Percentiles rank a stretch among this genome's conserved stretches.
These are phyloP conservation scores for Sarcophaga bullata DNA, from an alignment of 1,140 invertebrate species.

Conservation along the genomic window DNA sequence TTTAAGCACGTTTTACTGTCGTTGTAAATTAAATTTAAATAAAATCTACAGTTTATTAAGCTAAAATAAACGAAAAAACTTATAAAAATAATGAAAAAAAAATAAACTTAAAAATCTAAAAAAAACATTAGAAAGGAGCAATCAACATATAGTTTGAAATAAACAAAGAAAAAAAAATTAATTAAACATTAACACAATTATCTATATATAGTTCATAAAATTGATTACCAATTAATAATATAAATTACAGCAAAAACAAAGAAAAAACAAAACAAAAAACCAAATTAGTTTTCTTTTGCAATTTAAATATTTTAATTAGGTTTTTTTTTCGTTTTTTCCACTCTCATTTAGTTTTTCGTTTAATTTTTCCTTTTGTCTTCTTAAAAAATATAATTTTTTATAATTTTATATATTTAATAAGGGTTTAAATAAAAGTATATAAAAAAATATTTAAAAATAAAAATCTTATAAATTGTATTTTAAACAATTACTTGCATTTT, in stretches of 20 bases:
- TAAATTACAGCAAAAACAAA: not conserved
- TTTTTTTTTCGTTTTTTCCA: not conserved
- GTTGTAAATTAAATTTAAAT: conserved; percentile 32
- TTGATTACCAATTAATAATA: conserved; percentile 33
- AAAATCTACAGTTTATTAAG: conserved; percentile 5
- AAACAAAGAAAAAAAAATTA: conserved; percentile 15
- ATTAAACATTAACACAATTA: conserved; percentile 34
- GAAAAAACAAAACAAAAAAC: conserved; percentile 7
- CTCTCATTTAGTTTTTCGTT: not conserved
- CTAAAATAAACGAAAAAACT: conserved; percentile 1
- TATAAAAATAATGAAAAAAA: not conserved
- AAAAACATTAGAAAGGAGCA: conserved; percentile 9
- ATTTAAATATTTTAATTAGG: not conserved
- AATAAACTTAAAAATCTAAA: not conserved
- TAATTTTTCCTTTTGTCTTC: conserved; percentile 21
- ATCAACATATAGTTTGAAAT: conserved; percentile 30
- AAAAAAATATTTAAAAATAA: not conserved
- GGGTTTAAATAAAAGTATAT: conserved; percentile 38
- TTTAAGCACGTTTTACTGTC: conserved; percentile 30
- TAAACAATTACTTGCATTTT: no score
- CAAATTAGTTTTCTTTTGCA: conserved; percentile 26
- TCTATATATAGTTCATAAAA: conserved; percentile 37
- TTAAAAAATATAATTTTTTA: conserved; percentile 31
- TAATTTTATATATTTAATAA: conserved; percentile 40
- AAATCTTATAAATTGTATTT: no score